Evolutionary conservation across 2,888 invertebrate genomes (phyloP).

Genomic region (Cantharis lateralis): DNA sequence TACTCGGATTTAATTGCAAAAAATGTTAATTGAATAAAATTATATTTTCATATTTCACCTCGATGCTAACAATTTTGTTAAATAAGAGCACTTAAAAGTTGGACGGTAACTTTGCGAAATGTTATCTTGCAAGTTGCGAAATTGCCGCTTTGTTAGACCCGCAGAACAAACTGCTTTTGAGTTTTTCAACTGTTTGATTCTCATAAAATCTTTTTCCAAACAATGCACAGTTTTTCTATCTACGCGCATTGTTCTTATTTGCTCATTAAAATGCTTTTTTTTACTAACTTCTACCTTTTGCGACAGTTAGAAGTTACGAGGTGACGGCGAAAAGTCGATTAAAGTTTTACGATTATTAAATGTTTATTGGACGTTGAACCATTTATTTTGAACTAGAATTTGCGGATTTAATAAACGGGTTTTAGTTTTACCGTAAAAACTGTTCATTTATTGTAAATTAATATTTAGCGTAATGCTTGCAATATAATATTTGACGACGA

Average conservation of each 20-base stretch:
- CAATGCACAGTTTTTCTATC: neutral
- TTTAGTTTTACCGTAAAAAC: neutral
- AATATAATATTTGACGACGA: neutral
- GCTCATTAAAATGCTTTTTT: neutral
- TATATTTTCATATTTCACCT: constrained; percentile 1
- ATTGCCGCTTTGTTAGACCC: constrained; percentile 13
- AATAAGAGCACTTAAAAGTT: constrained; percentile 5
- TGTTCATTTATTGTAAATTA: neutral
- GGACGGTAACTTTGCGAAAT: constrained; percentile 7
- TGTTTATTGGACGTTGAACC: neutral
- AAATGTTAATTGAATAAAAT: neutral
- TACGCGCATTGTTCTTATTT: neutral
- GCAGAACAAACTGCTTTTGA: constrained; percentile 5
- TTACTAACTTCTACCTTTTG: neutral
- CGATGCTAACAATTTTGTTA: neutral
- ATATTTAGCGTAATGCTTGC: neutral
- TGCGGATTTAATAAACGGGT: neutral
- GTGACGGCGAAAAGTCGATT: neutral
- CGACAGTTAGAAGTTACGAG: neutral
- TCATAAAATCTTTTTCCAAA: neutral
- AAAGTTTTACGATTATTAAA: neutral
- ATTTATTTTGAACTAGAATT: neutral
- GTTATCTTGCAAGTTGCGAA: constrained; percentile 14
- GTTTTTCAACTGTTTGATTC: constrained; percentile 1
- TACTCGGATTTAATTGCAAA: neutral